phyloP scores from a whole-genome alignment of 2,888 invertebrate species.

The Chymomyza amoena region DNA sequence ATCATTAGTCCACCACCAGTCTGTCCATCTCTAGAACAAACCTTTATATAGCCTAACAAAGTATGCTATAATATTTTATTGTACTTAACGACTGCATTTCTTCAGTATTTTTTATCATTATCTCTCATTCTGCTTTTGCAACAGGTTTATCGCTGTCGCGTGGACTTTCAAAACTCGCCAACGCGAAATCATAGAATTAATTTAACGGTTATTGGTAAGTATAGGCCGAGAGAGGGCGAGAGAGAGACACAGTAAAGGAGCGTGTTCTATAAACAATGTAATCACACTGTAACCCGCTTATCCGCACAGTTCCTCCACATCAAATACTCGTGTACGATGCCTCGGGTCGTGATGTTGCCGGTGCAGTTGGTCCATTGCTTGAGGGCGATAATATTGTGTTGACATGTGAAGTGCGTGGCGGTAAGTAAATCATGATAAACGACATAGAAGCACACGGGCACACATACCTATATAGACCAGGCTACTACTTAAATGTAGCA shows the following conservation, averaged over 20 bases:
- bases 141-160: slow-evolving; percentile 88
- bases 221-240: slow-evolving; percentile 36
- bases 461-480: slow-evolving; percentile 22
- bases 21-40: too few relatives aligned
- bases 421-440: slow-evolving; percentile 81
- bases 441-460: slow-evolving; percentile 52
- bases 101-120: neutral
- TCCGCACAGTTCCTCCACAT: slow-evolving; percentile 89
- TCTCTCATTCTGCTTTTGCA: slow-evolving; percentile 16
- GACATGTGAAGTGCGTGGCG: slow-evolving; percentile 92
- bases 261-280: neutral
- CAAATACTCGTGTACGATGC: slow-evolving; percentile 91
- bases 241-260: neutral
- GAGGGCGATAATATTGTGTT: slow-evolving; percentile 90
- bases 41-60: slow-evolving; percentile 8
- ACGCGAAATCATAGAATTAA: slow-evolving; percentile 93
- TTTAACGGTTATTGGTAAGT: slow-evolving; percentile 93
- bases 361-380: slow-evolving; percentile 88
- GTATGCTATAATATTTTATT: slow-evolving; percentile 15
- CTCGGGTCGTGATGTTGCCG: slow-evolving; percentile 89
- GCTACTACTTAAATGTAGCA: slow-evolving; percentile 68
- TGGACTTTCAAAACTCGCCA: slow-evolving; percentile 93
- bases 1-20: neutral
- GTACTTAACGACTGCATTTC: neutral
- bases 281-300: slow-evolving; percentile 6